Evolutionary conservation across 2,888 invertebrate genomes (phyloP).

Genomic region (Monoplex corrugatus): DNA sequence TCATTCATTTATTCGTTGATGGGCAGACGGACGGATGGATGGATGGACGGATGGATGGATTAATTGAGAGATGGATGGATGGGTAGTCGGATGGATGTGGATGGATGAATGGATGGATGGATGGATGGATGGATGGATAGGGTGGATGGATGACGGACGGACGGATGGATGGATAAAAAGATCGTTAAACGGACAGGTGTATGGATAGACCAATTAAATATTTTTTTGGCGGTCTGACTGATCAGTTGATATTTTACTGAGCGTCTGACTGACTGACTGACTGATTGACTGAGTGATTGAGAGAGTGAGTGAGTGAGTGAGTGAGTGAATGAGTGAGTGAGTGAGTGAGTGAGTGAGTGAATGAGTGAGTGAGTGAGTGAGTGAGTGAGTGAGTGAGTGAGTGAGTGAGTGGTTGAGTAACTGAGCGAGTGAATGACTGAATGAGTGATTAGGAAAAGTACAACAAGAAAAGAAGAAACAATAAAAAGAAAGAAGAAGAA

Average conservation of each 20-base stretch:
- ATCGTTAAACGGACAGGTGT: no score
- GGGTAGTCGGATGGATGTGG: no score
- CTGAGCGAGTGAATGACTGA: background rate
- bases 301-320: background rate
- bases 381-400: background rate
- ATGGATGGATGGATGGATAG: background rate
- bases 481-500: background rate
- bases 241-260: no score
- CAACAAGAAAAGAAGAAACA: background rate
- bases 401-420: background rate
- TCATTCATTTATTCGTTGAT: background rate
- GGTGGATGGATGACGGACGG: background rate
- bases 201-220: no score
- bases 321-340: background rate
- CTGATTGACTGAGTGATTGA: background rate
- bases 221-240: no score
- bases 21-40: background rate
- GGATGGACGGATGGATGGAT: background rate
- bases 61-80: no score
- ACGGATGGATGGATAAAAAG: no score
- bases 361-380: background rate
- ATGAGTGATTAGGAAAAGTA: background rate
- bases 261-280: background rate
- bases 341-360: slow-evolving; percentile 20
- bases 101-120: background rate